Evolutionary conservation across 1,140 invertebrate genomes (phyloP), one percentile per base, ranked within the genome.

Genomic region (Temnothorax longispinosus): DNA sequence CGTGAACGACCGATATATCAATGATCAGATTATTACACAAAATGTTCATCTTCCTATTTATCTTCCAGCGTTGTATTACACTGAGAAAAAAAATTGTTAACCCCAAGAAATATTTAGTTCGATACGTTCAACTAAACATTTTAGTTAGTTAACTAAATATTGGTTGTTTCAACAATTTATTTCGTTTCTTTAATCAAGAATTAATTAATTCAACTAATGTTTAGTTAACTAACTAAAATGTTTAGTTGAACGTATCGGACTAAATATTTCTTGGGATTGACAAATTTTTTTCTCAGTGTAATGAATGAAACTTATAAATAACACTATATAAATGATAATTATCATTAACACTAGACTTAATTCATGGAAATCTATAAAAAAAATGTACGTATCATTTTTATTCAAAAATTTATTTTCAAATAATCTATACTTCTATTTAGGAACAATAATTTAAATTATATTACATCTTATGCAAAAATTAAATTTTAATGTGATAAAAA

Each of bases 11-110:
- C 38, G 7, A 47, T n/a, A 18, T n/a, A 56, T 2, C 2, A 41
- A 41, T 77, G 15, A 41, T 38, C 11, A n/a, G 65, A 81, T 74
- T 74, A 82, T 62, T 44, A 38, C 15, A n/a, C 21, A 44, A 56
- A 72, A 35, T 47, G 72, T 58, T 56, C 8, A 56, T 71, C 38
- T 44, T 54, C 10, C 13, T 18, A 21, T 65, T 27, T 27, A 27
- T 27, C 27, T 27, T 27, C 27, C 27, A 27, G 1, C 27, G 27
- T 27, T 27, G 27, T 27, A 27, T 27, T 27, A n/a, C n/a, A n/a
- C n/a, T n/a, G n/a, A n/a, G n/a, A n/a, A n/a, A n/a, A n/a, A n/a
- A n/a, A n/a, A n/a, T n/a, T n/a, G n/a, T n/a, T n/a, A n/a, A n/a
- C n/a, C n/a, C n/a, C n/a, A n/a, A n/a, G n/a, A n/a, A n/a, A n/a